Evolutionary conservation across 2,797 vertebrate species (phyloP), one percentile per base, ranked within the genome.

Genomic region (Amblyraja radiata): DNA sequence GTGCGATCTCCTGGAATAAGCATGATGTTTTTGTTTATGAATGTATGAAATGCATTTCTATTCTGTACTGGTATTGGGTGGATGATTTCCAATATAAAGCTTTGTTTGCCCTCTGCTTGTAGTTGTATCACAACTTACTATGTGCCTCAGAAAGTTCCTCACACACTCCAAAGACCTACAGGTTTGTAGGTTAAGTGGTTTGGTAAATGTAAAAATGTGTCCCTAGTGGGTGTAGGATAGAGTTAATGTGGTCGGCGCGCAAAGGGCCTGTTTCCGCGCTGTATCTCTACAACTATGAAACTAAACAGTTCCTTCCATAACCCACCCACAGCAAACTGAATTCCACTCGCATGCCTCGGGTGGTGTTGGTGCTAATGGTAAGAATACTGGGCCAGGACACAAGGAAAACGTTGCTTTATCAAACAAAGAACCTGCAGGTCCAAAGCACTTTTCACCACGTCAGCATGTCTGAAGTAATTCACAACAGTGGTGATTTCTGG

Each of bases 21-120:
- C 61, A 88, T 65, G 84, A 18, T 88, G n/a, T 88, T 36, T 88
- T 88, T 88, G 61, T 88, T 88, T 88, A 65, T 68, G 32, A 8
- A 68, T 88, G 63, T 6, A 88, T 65, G 65, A 88, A 88, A 88
- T 36, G 61, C 36, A 32, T 88, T 88, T 63, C 0, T 88, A 88
- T 65, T 68, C 84, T 88, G 18, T 65, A 4, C 18, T 36, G n/a
- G 68, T 39, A 79, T 4, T 79, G 36, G 78, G 36, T 6, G 14
- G 36, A 18, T 63, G 18, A 32, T 68, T 68, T 36, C 61, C 61
- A 54, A 21, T 21, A 8, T 65, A 21, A 63, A 65, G n/a, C n/a
- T 32, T 8, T 32, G 32, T 6, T 68, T 88, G 28, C 25, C 25
- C 8, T 6, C 28, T 32, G 32, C 25, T 7, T 86, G 1, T 13